phyloP scores from a whole-genome alignment of 2,113 vertebrate genomes.

The Pluvianellus socialis region DNA sequence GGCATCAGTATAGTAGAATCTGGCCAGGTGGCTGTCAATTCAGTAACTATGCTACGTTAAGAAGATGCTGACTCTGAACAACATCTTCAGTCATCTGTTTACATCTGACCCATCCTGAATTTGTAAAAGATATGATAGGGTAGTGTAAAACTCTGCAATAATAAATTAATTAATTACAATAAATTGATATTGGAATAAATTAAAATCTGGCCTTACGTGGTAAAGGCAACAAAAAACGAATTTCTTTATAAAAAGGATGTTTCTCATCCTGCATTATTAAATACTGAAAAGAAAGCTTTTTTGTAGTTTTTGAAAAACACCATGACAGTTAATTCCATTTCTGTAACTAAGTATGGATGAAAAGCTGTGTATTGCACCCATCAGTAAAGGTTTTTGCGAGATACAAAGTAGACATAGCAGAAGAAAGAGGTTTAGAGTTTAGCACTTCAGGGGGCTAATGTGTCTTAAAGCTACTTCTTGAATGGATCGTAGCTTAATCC shows the following conservation, averaged over 20 bases:
- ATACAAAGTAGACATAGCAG: not conserved
- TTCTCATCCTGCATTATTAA: not conserved
- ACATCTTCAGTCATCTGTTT: not conserved
- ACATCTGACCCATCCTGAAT: not conserved
- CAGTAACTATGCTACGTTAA: not conserved
- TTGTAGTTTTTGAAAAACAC: not conserved
- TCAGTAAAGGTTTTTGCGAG: constrained; percentile 30
- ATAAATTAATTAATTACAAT: not conserved
- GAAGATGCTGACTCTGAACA: not conserved
- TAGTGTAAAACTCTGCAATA: not conserved
- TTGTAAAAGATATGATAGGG: not conserved
- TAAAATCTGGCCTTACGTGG: not conserved
- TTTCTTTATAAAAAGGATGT: not conserved
- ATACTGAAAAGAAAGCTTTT: not conserved
- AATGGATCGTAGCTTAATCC: constrained; percentile 57
- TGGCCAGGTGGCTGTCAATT: not conserved
- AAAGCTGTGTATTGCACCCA: not conserved
- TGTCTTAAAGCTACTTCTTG: constrained; percentile 37
- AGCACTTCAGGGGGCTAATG: constrained; percentile 41
- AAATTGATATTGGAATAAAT: not conserved
- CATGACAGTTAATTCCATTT: constrained; percentile 36
- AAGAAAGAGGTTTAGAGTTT: constrained; percentile 43
- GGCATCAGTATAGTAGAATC: not conserved
- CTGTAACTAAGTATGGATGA: constrained; percentile 13
- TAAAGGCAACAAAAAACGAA: not conserved